Evolutionary conservation across 2,113 vertebrate genomes (phyloP).

Genomic region (Myocastor coypus): DNA sequence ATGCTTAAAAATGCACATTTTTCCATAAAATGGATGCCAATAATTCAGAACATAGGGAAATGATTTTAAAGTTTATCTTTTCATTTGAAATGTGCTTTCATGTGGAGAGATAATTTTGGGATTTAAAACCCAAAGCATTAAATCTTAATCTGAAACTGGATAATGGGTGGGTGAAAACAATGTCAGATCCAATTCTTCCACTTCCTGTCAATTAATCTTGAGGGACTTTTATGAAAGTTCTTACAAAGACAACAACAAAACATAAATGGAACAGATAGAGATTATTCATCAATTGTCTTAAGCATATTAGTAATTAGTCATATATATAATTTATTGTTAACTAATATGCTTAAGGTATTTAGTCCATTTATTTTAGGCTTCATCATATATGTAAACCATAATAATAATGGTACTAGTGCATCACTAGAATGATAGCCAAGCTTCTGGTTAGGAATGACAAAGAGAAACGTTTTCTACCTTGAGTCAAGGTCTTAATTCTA

Average conservation of each 20-base stretch:
- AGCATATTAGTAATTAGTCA: too few species aligned
- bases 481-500: not conserved
- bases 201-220: not conserved
- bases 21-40: not conserved
- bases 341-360: too few species aligned
- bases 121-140: not conserved
- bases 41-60: not conserved
- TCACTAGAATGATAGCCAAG: not conserved
- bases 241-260: not conserved
- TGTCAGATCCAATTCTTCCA: not conserved
- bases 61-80: slow-evolving; percentile 13
- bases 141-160: not conserved
- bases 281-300: not conserved
- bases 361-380: not conserved
- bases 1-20: slow-evolving; percentile 52
- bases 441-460: not conserved
- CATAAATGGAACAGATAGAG: not conserved
- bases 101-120: not conserved
- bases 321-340: too few species aligned
- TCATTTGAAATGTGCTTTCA: slow-evolving; percentile 33
- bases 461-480: not conserved
- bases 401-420: not conserved
- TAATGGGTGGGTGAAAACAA: not conserved
- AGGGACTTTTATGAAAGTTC: not conserved
- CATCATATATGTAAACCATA: not conserved